These are phyloP conservation scores for Paracanthobrama guichenoti DNA, from an alignment of 2,113 vertebrate species.

Conservation along the genomic window DNA sequence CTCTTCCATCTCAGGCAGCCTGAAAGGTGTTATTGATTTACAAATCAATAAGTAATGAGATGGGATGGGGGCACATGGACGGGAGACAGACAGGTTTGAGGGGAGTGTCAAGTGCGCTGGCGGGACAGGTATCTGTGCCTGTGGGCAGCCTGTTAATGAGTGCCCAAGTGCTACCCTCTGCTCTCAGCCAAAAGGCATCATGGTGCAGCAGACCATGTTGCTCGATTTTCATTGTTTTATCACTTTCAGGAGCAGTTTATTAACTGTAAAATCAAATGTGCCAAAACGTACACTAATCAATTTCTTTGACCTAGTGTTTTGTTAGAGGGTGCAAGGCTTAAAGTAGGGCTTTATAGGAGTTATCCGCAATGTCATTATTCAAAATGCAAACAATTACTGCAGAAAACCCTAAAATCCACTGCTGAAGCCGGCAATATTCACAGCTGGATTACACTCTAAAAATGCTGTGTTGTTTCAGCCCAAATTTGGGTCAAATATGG, in stretches of 20 bases:
- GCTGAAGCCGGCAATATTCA: neutral
- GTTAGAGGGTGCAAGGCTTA: neutral
- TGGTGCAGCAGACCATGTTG: constrained; percentile 18
- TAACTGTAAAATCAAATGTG: constrained; percentile 3
- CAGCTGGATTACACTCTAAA: neutral
- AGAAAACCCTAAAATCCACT: neutral
- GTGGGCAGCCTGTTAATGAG: constrained; percentile 63
- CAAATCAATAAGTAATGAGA: constrained; percentile 77
- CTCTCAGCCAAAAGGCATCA: constrained; percentile 41
- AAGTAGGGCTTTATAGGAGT: neutral
- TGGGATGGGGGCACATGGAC: constrained; percentile 72
- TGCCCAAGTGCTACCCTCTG: constrained; percentile 38
- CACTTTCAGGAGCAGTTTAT: neutral
- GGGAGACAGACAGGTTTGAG: constrained; percentile 61
- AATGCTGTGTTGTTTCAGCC: no score
- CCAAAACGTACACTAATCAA: neutral
- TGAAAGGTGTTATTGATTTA: constrained; percentile 75
- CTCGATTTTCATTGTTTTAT: neutral
- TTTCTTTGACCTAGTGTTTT: no score
- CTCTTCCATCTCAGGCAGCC: constrained; percentile 54
- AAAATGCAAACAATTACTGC: neutral
- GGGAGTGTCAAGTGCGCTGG: constrained; percentile 52
- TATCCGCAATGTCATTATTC: neutral
- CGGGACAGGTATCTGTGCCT: constrained; percentile 47
- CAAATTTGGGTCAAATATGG: no score